Base-by-base conservation (phyloP, 2,113 vertebrate genomes). In the Carettochelys insculpta region DNA sequence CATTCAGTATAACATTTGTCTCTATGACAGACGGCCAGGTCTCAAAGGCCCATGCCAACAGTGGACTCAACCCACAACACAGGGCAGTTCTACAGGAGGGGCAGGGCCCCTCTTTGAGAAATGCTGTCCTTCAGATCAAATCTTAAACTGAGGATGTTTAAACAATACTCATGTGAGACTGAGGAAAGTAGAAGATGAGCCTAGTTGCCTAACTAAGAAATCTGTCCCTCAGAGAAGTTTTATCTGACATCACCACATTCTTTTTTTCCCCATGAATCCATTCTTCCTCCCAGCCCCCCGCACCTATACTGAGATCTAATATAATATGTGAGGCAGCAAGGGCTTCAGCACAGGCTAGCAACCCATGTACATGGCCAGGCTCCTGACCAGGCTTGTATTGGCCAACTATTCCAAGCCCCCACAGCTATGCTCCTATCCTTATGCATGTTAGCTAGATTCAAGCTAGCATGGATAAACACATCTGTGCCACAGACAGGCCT, bases 261-360 rank as follows among this genome's bases (percentile, higher is more conserved):
- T 61, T 65, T 29, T 76, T 86, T 79, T 50, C n/a, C n/a, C n/a
- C n/a, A n/a, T 86, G 89, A 61, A 10, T 78, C 91, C 89, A 83
- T 71, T 52, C 71, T 85, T n/a, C n/a, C n/a, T n/a, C n/a, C n/a
- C n/a, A n/a, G n/a, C n/a, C n/a, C n/a, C n/a, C 43, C 51, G 43
- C 48, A 78, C 2, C 1, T 54, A 25, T 25, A 25, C 53, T 54
- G 27, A 25, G 27, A 27, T 27, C 10, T 22, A 54, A 54, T 54
- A 65, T 7, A 19, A 65, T n/a, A n/a, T 31, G 8, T 16, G 8
- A 65, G 58, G 31, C 58, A 65, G 58, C 31, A n/a, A 65, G 34
- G 14, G 31, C 19, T 38, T 68, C 8, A 19, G 17, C n/a, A 38
- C 38, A 38, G n/a, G 61, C n/a, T 68, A 38, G n/a, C 19, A 68